Percentiles rank a stretch among this genome's conserved stretches.
These are phyloP conservation scores for Camponotus fellah DNA, from an alignment of 2,888 invertebrate species.

Conservation along the genomic window DNA sequence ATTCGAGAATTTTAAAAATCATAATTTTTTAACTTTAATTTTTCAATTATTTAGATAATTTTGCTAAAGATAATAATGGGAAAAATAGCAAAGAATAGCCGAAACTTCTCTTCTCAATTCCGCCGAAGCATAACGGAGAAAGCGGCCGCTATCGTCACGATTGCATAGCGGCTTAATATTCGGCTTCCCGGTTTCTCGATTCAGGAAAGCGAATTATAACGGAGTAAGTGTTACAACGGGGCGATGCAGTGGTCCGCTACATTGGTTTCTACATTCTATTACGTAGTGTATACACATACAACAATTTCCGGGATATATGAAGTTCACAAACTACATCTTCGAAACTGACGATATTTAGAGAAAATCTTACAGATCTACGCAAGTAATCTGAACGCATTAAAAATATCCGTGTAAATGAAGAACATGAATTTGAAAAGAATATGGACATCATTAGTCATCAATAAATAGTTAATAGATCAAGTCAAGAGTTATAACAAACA, in stretches of 20 bases:
- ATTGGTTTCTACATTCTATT: slow-evolving; percentile 53
- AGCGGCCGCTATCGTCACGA: slow-evolving; percentile 61
- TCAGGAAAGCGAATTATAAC: slow-evolving; percentile 61
- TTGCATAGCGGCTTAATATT: slow-evolving; percentile 50
- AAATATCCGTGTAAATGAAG: not conserved
- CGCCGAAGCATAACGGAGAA: slow-evolving; percentile 73
- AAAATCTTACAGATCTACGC: not conserved
- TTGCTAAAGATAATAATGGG: slow-evolving; percentile 43
- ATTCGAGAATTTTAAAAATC: not conserved
- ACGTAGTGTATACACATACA: slow-evolving; percentile 23
- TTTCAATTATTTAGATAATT: slow-evolving; percentile 14
- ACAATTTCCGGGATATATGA: slow-evolving; percentile 34
- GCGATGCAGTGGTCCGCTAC: slow-evolving; percentile 35
- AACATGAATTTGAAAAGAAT: not conserved
- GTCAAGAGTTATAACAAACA: slow-evolving; percentile 2
- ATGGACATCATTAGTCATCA: not conserved
- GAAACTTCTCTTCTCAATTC: slow-evolving; percentile 72
- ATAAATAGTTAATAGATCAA: slow-evolving; percentile 1
- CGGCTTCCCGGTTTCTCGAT: slow-evolving; percentile 63
- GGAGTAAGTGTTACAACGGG: slow-evolving; percentile 55
- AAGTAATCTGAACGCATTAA: not conserved
- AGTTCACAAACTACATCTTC: not conserved
- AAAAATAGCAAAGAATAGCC: slow-evolving; percentile 52
- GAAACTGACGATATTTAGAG: not conserved
- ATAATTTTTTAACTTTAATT: not conserved